Base-by-base conservation (phyloP, 2,888 invertebrate genomes). In the Harmothoe impar region DNA sequence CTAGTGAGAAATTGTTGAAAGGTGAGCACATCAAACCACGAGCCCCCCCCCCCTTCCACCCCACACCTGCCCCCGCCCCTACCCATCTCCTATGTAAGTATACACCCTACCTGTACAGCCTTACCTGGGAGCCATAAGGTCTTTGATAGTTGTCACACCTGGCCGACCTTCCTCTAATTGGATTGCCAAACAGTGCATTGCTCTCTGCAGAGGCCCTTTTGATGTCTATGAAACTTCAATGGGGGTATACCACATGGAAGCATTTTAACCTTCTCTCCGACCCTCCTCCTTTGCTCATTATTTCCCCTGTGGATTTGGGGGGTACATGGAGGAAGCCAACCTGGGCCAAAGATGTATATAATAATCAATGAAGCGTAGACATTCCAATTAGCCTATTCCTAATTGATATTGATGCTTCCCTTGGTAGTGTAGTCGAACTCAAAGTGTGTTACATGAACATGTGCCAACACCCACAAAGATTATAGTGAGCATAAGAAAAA, bases 11-110 rank as follows among this genome's bases (percentile, higher is more conserved):
- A 81, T 33, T 81, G 81, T 15, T 81, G 81, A 81, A 81, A 81
- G 81, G 81, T 81, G 81, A 20, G 35, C 81, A 43, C 35, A 33
- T 43, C 81, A 43, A 33, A 81, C 81, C 81, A 33, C 81, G 81
- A 43, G 81, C 33, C 20, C 81, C 35, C 3, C n/a, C 23, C 62
- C 62, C 62, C 5, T 23, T 23, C 77, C 15, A 7, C 5, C 25
- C 20, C n/a, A n/a, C 81, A 33, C 81, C 35, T 12, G 81, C 33
- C 20, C 81, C 35, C 3, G 10, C 23, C 62, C 62, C 62, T 5
- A 5, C 5, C 77, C 15, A 7, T 17, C 25, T n/a, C 20, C 81
- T 29, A 25, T 72, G 72, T 29, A 72, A 72, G 33, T 20, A 17
- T 81, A 81, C 81, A 81, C 81, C 81, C 10, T 20, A 43, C 43